Percentiles rank a stretch among this genome's conserved stretches.
Conservation (phyloP, 2,113 vertebrate species). For the Barbus barbus region DNA sequence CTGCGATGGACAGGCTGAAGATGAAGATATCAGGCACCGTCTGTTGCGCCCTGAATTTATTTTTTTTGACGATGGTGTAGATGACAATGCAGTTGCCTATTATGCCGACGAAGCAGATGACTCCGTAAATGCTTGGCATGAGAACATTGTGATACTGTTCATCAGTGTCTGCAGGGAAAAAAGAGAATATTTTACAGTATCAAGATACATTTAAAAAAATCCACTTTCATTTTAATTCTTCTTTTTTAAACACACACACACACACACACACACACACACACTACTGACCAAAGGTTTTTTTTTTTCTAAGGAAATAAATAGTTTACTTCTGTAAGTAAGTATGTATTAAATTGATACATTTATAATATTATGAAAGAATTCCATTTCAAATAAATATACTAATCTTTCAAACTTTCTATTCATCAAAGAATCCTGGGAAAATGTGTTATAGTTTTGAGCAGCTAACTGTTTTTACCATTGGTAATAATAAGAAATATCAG, state of each 20-base stretch:
- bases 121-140: conserved; percentile 70
- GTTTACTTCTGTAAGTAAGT: too few species aligned
- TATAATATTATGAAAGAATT: too few species aligned
- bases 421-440: not conserved
- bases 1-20: conserved; percentile 65
- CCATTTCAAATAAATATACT: too few species aligned
- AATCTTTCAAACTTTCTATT: too few species aligned
- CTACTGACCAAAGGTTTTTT: too few species aligned
- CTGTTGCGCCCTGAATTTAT: conserved; percentile 65
- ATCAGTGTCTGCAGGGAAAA: conserved; percentile 45
- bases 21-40: conserved; percentile 68
- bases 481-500: not conserved
- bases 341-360: too few species aligned
- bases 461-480: not conserved
- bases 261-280: too few species aligned
- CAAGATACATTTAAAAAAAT: too few species aligned
- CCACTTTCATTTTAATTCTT: too few species aligned
- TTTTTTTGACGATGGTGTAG: conserved; percentile 73
- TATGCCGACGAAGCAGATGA: conserved; percentile 72
- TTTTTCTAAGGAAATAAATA: too few species aligned
- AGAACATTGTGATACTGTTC: conserved; percentile 63
- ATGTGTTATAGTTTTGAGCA: not conserved
- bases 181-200: not conserved
- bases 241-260: too few species aligned
- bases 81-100: conserved; percentile 69